These are phyloP conservation scores for Sorex maritimensis DNA, from an alignment of 2,797 vertebrate genomes.

Conservation along the genomic window DNA sequence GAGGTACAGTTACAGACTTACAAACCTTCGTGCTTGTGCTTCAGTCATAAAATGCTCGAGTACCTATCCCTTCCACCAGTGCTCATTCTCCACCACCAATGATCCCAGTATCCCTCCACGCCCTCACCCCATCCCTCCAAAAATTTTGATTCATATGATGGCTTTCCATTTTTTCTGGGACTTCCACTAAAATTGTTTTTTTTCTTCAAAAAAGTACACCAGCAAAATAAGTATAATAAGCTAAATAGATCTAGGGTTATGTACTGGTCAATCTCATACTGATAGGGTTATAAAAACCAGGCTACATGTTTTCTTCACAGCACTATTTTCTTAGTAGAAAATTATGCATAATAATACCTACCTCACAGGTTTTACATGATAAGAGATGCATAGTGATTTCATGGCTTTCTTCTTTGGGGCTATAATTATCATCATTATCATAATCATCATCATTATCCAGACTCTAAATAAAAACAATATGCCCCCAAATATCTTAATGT, in stretches of 20 bases:
- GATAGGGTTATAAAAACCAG: neutral
- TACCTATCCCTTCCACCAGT: too few relatives aligned
- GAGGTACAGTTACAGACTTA: too few relatives aligned
- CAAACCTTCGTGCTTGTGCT: too few relatives aligned
- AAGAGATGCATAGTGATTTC: neutral
- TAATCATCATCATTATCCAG: neutral
- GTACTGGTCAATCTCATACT: neutral
- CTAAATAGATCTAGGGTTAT: neutral
- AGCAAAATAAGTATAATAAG: conserved; percentile 25
- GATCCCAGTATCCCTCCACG: too few relatives aligned
- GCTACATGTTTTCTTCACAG: neutral
- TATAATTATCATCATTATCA: neutral
- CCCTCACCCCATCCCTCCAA: too few relatives aligned
- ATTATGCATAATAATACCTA: neutral
- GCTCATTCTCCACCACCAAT: too few relatives aligned
- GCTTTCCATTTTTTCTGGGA: neutral
- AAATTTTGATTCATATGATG: neutral
- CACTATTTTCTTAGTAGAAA: neutral
- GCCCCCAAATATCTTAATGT: neutral
- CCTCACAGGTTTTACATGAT: neutral
- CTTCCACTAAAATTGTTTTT: neutral
- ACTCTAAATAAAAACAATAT: neutral
- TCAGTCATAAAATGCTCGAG: too few relatives aligned
- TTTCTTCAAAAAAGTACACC: neutral
- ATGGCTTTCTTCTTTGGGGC: neutral